Conservation (phyloP, 2,888 invertebrate genomes). For the Dasysyrphus albostriatus region DNA sequence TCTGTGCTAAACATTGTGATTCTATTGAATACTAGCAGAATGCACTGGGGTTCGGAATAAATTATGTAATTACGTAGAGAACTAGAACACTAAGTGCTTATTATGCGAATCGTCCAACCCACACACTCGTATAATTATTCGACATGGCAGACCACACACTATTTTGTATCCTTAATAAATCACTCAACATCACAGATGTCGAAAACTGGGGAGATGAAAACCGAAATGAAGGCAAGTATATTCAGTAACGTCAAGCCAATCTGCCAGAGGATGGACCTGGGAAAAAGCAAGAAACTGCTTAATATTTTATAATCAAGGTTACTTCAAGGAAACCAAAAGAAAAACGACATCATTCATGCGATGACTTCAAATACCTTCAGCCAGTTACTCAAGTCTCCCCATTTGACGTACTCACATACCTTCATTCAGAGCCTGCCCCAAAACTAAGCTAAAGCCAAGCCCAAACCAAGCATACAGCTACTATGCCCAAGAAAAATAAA, state of each 20-base stretch:
- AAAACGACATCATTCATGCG: constrained; percentile 53
- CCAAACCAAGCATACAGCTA: constrained; percentile 57
- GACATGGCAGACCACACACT: constrained; percentile 38
- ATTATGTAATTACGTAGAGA: constrained; percentile 39
- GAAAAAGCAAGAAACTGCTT: constrained; percentile 13
- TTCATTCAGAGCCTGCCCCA: not conserved
- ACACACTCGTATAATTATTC: constrained; percentile 19
- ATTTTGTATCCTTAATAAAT: constrained; percentile 47
- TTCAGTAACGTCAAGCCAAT: constrained; percentile 4
- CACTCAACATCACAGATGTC: constrained; percentile 13
- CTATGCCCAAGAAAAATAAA: constrained; percentile 66
- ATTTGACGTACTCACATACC: not conserved
- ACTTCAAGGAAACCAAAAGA: constrained; percentile 55
- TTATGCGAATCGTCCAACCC: constrained; percentile 16
- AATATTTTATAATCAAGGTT: constrained; percentile 56
- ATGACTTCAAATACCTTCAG: constrained; percentile 31
- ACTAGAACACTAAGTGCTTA: constrained; percentile 17
- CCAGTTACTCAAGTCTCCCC: not conserved
- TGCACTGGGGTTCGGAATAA: constrained; percentile 27
- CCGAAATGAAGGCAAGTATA: constrained; percentile 5
- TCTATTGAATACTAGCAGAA: not conserved
- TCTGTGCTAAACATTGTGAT: not conserved
- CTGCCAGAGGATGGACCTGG: constrained; percentile 4
- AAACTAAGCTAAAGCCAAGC: not conserved
- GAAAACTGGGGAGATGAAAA: not conserved